These are phyloP conservation scores for Capreolus pygargus DNA, from an alignment of 2,113 vertebrate species.

Conservation along the genomic window DNA sequence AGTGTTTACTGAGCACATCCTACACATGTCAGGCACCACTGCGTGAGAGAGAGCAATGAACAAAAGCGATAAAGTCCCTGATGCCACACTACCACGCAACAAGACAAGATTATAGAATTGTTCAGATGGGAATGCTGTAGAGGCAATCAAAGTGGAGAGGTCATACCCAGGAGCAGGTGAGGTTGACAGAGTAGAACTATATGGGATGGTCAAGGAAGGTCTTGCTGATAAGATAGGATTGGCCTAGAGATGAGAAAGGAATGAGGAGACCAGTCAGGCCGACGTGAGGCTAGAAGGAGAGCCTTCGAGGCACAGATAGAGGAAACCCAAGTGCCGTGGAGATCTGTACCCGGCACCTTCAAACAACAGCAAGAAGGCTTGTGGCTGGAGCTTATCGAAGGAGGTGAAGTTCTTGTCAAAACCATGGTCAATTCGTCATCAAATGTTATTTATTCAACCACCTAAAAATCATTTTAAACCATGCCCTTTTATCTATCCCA, in stretches of 20 bases:
- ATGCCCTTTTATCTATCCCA: background rate
- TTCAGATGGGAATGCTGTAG: background rate
- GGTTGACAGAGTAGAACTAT: background rate
- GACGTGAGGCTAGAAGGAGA: background rate
- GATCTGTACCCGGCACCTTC: background rate
- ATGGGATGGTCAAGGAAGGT: background rate
- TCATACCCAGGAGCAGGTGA: background rate
- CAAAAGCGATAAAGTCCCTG: background rate
- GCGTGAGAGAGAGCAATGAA: background rate
- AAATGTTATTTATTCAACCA: background rate
- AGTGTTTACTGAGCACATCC: background rate
- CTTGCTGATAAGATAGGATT: background rate
- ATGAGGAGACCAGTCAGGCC: background rate
- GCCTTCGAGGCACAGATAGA: background rate
- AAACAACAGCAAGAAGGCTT: background rate
- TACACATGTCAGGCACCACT: background rate
- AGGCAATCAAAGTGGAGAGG: background rate
- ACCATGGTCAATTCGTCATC: background rate
- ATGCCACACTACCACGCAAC: background rate
- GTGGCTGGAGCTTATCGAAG: background rate
- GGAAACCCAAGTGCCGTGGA: background rate
- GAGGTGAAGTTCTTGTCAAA: background rate
- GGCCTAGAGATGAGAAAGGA: background rate
- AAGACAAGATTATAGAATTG: background rate
- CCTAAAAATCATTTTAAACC: background rate